Percentiles rank a stretch among this genome's conserved stretches.
phyloP scores from a whole-genome alignment of 2,797 vertebrate genomes.

The Siniperca scherzeri region DNA sequence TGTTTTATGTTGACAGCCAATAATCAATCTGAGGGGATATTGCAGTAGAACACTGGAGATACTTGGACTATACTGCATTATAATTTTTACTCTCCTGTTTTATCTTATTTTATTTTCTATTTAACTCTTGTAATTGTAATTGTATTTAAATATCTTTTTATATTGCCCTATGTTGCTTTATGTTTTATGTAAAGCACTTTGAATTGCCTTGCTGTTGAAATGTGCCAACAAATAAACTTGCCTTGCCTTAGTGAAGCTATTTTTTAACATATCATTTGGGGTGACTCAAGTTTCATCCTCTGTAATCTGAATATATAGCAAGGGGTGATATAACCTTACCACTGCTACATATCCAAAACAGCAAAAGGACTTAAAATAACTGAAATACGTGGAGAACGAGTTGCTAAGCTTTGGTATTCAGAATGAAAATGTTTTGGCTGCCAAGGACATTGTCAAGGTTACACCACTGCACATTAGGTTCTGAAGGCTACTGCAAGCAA shows the following conservation, averaged over 20 bases:
- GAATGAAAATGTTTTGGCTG: constrained; percentile 7
- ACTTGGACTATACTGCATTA: too few relatives aligned
- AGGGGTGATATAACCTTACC: neutral
- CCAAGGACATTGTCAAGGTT: neutral
- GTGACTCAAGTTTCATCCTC: neutral
- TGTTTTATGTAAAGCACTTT: too few relatives aligned
- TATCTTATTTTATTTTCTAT: too few relatives aligned
- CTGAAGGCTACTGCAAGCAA: neutral
- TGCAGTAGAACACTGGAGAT: neutral
- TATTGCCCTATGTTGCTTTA: too few relatives aligned
- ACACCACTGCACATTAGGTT: neutral
- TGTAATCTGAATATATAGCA: neutral
- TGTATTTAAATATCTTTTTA: too few relatives aligned
- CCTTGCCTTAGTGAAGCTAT: neutral
- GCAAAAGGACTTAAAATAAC: neutral
- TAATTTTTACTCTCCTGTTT: too few relatives aligned
- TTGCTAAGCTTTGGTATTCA: neutral
- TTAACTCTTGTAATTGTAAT: too few relatives aligned
- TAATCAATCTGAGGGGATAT: neutral
- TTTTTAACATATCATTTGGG: neutral
- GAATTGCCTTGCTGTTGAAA: too few relatives aligned
- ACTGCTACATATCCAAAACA: neutral
- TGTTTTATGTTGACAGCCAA: neutral
- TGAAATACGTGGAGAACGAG: neutral
- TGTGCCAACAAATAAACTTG: too few relatives aligned